Base-by-base conservation (phyloP, 2,113 vertebrate genomes). In the Hippocampus barbouri region DNA sequence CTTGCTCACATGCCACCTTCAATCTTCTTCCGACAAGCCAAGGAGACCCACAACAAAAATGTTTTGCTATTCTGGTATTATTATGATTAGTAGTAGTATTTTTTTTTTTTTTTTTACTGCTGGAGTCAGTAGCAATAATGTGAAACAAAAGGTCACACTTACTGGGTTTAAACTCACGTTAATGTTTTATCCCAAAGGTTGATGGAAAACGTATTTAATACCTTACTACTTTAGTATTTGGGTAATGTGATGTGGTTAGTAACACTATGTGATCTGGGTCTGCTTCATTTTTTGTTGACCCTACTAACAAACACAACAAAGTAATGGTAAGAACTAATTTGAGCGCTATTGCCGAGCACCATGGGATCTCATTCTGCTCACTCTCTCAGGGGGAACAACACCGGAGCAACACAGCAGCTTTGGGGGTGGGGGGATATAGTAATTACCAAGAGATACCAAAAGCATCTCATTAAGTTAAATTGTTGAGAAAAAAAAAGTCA, bases 101-200 rank as follows among this genome's bases (percentile, higher is more conserved):
- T 38, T 38, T 34, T 34, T 38, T 5, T 38, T 7, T 38, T 38
- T 34, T 4, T 38, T 38, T 38, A 38, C 41, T 40, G 18, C 18
- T 63, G 38, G 41, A 30, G 30, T 62, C 30, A 59, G 12, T 47
- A 57, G 20, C 68, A 74, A 53, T 25, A 4, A n/a, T 34, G 57
- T 16, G 0, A 34, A 30, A 64, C 54, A 47, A 14, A 47, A 71
- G 1, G 68, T 78, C 45, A 61, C 0, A 20, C 66, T 53, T 4
- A 68, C 23, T 61, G 47, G 8, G 60, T 40, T 78, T 34, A 40
- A 40, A 69, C 7, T 62, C 5, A 38, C 34, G 5, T 38, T 4
- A 82, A 85, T 80, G 61, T 20, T 73, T 84, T 11, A 83, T 69
- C 65, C 64, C 47, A 64, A 59, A 72, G n/a, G 23, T 62, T 68